These are phyloP conservation scores for Tetrax tetrax DNA, from an alignment of 2,113 vertebrate genomes.

Conservation along the genomic window DNA sequence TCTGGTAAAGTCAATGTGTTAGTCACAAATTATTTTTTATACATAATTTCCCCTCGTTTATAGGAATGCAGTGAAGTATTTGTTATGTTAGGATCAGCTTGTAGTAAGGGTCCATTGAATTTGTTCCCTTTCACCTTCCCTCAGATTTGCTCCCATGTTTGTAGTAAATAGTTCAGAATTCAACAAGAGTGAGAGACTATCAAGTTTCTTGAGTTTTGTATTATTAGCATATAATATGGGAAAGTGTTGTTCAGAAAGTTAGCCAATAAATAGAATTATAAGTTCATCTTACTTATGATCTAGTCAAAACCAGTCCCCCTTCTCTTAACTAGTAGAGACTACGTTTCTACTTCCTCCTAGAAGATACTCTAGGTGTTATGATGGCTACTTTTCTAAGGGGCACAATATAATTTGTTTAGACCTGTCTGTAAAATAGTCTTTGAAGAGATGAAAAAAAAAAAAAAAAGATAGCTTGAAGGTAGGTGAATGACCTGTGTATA, in stretches of 20 bases:
- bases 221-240: rapidly evolving
- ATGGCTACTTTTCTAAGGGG: not conserved
- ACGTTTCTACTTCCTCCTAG: not conserved
- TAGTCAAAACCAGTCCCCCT: not conserved
- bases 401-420: not conserved
- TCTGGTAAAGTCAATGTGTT: not conserved
- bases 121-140: not conserved
- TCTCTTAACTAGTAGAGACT: not conserved
- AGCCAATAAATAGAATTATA: not conserved
- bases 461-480: not conserved
- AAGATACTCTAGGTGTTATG: not conserved
- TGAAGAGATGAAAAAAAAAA: not conserved
- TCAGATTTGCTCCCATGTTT: not conserved
- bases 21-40: not conserved
- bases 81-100: not conserved
- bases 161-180: not conserved
- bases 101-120: not conserved
- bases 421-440: not conserved
- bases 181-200: not conserved
- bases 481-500: not conserved
- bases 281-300: not conserved
- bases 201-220: not conserved
- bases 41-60: rapidly evolving
- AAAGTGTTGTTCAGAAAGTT: not conserved
- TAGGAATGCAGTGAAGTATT: not conserved